These are phyloP conservation scores for Rhinolophus sinicus DNA, from an alignment of 2,113 vertebrate genomes.

Conservation along the genomic window DNA sequence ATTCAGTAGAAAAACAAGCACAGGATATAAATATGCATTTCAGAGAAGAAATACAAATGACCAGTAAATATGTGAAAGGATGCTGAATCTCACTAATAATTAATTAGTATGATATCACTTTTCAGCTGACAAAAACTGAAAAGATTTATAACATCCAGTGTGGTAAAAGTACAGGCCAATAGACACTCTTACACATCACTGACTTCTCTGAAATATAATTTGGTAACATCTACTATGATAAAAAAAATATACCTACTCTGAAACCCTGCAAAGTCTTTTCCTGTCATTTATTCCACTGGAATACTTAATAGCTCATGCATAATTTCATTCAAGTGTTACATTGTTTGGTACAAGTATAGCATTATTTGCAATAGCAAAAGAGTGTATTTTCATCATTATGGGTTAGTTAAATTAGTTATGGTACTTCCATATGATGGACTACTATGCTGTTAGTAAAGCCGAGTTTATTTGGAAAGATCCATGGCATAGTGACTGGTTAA, in stretches of 20 bases:
- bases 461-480: background rate
- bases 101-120: background rate
- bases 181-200: background rate
- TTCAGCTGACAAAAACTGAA: background rate
- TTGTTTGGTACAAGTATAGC: background rate
- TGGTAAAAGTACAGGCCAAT: background rate
- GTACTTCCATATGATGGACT: background rate
- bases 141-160: background rate
- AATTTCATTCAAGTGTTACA: background rate
- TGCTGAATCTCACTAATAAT: background rate
- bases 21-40: slow-evolving; percentile 1
- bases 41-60: slow-evolving; percentile 8
- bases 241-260: background rate
- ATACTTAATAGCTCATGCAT: background rate
- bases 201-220: background rate
- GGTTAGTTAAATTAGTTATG: background rate
- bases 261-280: background rate
- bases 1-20: background rate
- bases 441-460: background rate
- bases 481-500: background rate
- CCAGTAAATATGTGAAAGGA: background rate
- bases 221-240: background rate
- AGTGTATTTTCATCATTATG: background rate
- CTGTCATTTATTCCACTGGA: background rate
- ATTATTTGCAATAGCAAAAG: background rate